Evolutionary conservation across 2,113 vertebrate species (phyloP).

Genomic region (Mus musculus): GRCm39 chr16:81399501-81400000

Average conservation of each 20-base stretch:
- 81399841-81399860: accelerated
- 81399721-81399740: too few species aligned
- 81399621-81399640: not conserved
- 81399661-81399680: not conserved
- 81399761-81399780: not conserved
- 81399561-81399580: not conserved
- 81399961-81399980: not conserved
- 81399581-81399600: not conserved
- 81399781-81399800: not conserved
- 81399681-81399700: not conserved
- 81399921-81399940: not conserved
- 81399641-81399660: accelerated
- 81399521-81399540: not conserved
- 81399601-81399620: not conserved
- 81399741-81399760: not conserved
- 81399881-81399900: not conserved
- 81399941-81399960: not conserved
- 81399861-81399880: not conserved
- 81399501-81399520: not conserved
- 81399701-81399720: not conserved
- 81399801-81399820: not conserved
- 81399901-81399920: not conserved
- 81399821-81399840: not conserved
- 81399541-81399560: not conserved
- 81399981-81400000: not conserved